Evolutionary conservation across 1,140 invertebrate genomes (phyloP), one percentile per base, ranked within the genome.

Genomic region (Heterodera carotae): DNA sequence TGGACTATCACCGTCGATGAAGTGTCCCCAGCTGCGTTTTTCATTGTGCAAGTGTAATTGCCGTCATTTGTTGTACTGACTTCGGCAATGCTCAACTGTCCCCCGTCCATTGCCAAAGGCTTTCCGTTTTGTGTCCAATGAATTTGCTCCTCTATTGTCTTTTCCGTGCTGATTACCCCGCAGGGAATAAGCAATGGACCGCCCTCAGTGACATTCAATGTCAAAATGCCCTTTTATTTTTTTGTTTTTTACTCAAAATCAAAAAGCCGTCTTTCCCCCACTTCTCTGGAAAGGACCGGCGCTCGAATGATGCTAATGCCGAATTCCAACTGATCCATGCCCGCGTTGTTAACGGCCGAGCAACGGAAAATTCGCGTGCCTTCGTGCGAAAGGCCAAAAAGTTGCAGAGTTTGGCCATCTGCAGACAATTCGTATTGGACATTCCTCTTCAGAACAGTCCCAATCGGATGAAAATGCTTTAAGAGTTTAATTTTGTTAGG

Each of bases 1-100:
- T 79, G 76, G 33, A 85, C 60, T 53, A 79, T 43, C 39, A 75
- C 74, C 34, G 70, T 70, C 48, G 72, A 71, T 2, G 75, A 75
- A 0, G 81, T 83, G 56, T 81, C 81, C 59, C 88, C 88, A 7
- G 82, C 79, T 27, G 76, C 31, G 76, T 89, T 90, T 0, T 69
- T 78, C 8, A 88, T 89, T 33, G 78, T 84, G 78, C 89, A 90
- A 33, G 76, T 85, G 72, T 90, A 90, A 25, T 76, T 76, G 2
- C 89, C 89, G 34, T 81, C 80, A 72, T 90, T 88, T 2, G 75
- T 72, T 2, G 75, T 29, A 29, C 68, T 73, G 0, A 89, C 77
- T 29, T 83, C 36, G 6, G 62, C 79, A n/a, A 89, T 84, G n/a
- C 79, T 33, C 18, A 90, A 71, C 81, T 59, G 10, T 48, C 25